A percentile compares a stretch with the other conserved stretches of the same genome.
Evolutionary conservation across 2,113 vertebrate species (phyloP).

Genomic region (Podarcis cretensis): DNA sequence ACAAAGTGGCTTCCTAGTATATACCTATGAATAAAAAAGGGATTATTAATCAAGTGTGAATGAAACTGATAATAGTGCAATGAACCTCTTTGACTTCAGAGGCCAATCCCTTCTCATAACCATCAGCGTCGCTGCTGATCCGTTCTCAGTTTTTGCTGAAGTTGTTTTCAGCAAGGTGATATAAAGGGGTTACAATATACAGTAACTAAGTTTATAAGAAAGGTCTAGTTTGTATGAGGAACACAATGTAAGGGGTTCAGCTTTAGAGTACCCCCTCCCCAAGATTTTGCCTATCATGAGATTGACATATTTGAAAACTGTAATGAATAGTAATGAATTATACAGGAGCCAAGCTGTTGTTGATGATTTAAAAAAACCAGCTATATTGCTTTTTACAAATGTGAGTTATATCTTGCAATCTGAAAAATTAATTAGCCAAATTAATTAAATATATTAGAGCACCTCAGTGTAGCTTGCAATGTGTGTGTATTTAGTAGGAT

Average conservation of each 20-base stretch:
- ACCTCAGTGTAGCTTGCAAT: background rate
- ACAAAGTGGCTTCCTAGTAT: constrained; percentile 32
- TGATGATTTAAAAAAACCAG: background rate
- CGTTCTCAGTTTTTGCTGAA: background rate
- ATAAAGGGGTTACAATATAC: background rate
- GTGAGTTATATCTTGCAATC: background rate
- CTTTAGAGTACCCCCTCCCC: background rate
- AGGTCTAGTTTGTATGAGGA: background rate
- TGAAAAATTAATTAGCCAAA: background rate
- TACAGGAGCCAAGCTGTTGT: background rate
- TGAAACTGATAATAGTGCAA: constrained; percentile 34
- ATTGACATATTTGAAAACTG: background rate
- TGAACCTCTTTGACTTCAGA: constrained; percentile 31
- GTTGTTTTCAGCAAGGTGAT: constrained; percentile 6
- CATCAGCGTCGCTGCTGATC: background rate
- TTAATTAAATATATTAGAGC: background rate
- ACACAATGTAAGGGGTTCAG: background rate
- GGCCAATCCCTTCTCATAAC: constrained; percentile 17
- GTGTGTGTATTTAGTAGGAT: too few relatives aligned
- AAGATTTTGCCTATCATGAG: background rate
- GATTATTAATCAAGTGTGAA: constrained; percentile 45
- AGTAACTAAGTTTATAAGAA: background rate
- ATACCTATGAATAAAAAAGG: background rate
- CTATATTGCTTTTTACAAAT: background rate
- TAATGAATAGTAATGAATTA: background rate